Evolutionary conservation across 2,113 vertebrate species (phyloP).

Genomic region (Dolichotis patagonum): DNA sequence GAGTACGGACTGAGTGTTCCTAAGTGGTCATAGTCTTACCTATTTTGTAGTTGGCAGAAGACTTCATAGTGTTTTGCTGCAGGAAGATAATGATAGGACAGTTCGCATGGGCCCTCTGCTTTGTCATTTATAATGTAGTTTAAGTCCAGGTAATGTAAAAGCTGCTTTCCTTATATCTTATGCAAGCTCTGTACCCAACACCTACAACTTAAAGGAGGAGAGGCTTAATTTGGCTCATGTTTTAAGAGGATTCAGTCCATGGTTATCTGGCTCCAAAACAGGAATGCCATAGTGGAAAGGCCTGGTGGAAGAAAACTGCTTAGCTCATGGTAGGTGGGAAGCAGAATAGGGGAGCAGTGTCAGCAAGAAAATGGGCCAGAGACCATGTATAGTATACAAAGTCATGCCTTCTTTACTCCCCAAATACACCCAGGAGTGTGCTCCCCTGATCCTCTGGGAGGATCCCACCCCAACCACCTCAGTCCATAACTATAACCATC

Average conservation of each 20-base stretch:
- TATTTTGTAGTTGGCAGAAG: neutral
- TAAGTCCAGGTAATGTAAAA: neutral
- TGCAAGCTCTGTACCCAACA: neutral
- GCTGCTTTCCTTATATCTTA: neutral
- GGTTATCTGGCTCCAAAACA: neutral
- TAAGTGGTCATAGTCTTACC: neutral
- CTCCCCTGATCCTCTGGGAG: neutral
- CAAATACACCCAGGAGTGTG: neutral
- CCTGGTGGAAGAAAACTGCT: neutral
- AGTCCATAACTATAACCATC: neutral
- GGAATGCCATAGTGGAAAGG: neutral
- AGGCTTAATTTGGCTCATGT: neutral
- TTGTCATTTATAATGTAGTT: neutral
- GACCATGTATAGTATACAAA: neutral
- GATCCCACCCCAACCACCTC: neutral
- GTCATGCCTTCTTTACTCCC: neutral
- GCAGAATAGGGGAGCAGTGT: neutral
- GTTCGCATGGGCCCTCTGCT: neutral
- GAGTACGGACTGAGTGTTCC: slow-evolving; percentile 29
- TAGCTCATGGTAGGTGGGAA: neutral
- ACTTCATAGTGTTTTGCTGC: neutral
- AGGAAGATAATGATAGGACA: neutral
- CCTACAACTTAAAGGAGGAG: neutral
- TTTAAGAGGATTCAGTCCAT: neutral
- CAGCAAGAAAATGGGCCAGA: neutral